These are phyloP conservation scores for Xanthia togata DNA, from an alignment of 2,888 invertebrate genomes.

Conservation along the genomic window DNA sequence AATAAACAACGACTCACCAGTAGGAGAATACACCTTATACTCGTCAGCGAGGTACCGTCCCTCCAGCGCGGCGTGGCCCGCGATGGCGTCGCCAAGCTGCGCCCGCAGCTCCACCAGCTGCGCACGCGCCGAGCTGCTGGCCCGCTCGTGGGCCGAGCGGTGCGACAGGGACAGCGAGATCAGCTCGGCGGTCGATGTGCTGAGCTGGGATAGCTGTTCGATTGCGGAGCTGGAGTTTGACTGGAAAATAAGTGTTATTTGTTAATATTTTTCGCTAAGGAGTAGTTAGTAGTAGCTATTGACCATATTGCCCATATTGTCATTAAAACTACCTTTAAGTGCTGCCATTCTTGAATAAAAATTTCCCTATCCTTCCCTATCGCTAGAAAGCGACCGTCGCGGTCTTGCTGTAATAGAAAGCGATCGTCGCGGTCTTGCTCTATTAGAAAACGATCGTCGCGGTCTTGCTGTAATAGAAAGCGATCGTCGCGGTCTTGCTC, in stretches of 20 bases:
- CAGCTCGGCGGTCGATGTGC: conserved; percentile 27
- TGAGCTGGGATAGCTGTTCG: conserved; percentile 50
- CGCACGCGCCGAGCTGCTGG: conserved; percentile 45
- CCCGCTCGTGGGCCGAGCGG: conserved; percentile 14
- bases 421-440: too few species aligned
- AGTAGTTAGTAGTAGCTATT: too few species aligned
- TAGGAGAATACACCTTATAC: conserved; percentile 82
- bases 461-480: too few species aligned
- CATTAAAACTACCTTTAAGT: too few species aligned
- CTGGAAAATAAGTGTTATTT: conserved; percentile 59
- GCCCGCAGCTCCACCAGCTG: conserved; percentile 36
- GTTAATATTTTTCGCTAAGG: too few species aligned
- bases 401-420: too few species aligned
- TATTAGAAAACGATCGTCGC: too few species aligned
- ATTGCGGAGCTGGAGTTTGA: conserved; percentile 55
- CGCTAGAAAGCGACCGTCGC: too few species aligned
- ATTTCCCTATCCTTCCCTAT: too few species aligned
- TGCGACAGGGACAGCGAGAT: not conserved
- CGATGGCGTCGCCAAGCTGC: conserved; percentile 58
- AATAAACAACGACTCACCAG: conserved; percentile 73
- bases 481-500: too few species aligned
- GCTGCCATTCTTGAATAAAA: too few species aligned
- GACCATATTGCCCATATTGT: too few species aligned
- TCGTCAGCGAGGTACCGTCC: conserved; percentile 75
- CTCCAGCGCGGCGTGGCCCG: conserved; percentile 72